These are phyloP conservation scores for Cyclina sinensis DNA, from an alignment of 1,140 invertebrate genomes.

Conservation along the genomic window DNA sequence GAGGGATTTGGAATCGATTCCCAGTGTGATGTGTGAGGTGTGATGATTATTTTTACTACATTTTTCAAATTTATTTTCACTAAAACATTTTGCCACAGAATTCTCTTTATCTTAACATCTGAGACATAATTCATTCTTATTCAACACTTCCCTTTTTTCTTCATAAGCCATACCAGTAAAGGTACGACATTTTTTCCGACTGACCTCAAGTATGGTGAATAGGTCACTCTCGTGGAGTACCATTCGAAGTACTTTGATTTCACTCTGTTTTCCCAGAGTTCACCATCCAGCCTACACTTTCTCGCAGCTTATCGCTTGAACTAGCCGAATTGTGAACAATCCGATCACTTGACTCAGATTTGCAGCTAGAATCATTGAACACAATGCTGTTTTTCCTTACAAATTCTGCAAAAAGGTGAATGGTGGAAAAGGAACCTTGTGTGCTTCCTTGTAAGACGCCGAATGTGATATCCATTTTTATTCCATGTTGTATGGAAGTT, in stretches of 20 bases:
- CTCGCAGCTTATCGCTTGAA: background rate
- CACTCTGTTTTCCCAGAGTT: background rate
- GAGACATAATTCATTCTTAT: constrained; percentile 27
- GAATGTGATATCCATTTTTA: background rate
- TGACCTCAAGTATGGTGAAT: constrained; percentile 31
- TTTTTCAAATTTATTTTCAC: no score
- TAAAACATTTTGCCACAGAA: no score
- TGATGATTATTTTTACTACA: no score
- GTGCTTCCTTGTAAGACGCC: background rate
- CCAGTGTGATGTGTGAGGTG: no score
- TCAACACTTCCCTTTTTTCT: background rate
- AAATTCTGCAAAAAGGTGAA: background rate
- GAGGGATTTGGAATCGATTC: no score
- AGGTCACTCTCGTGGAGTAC: no score
- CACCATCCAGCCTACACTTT: background rate
- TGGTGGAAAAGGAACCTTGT: background rate
- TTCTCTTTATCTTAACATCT: no score
- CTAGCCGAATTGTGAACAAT: background rate
- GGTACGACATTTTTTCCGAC: constrained; percentile 17
- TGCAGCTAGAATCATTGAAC: constrained; percentile 16
- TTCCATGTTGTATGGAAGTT: background rate
- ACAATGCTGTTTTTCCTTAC: background rate
- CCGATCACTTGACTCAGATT: background rate
- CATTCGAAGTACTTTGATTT: background rate
- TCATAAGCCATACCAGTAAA: background rate